These are phyloP conservation scores for Acyrthosiphon pisum DNA, from an alignment of 1,140 invertebrate species.

Conservation along the genomic window DNA sequence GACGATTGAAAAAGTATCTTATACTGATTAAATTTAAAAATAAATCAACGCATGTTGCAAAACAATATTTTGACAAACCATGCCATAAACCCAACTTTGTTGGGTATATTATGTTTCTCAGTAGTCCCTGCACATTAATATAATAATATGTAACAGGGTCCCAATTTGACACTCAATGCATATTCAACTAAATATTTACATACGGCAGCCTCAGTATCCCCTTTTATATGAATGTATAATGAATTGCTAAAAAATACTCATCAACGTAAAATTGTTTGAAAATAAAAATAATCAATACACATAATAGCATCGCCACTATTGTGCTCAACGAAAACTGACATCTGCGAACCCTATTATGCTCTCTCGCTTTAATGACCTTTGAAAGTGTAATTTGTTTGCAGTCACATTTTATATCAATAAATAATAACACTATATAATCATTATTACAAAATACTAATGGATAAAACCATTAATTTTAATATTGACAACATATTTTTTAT, in stretches of 20 bases:
- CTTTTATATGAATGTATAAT: not conserved
- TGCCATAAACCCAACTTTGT: not conserved
- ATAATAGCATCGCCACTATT: not conserved
- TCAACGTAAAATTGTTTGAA: not conserved
- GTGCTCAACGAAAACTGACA: not conserved
- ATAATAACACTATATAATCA: not conserved
- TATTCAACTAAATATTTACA: not conserved
- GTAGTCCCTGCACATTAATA: not conserved
- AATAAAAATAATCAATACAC: slow-evolving; percentile 11
- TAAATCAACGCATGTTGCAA: not conserved
- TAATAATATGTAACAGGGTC: not conserved
- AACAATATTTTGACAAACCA: not conserved
- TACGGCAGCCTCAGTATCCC: not conserved
- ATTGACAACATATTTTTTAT: not conserved
- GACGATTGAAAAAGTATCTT: not conserved
- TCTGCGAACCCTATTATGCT: not conserved
- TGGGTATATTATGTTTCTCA: not conserved
- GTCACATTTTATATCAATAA: not conserved
- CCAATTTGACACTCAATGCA: not conserved
- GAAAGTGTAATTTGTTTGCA: not conserved
- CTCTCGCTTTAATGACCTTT: not conserved
- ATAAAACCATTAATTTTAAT: not conserved
- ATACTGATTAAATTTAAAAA: not conserved
- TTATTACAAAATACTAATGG: not conserved
- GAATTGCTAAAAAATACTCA: not conserved